Evolutionary conservation across 2,797 vertebrate genomes (phyloP), one percentile per base, ranked within the genome.

Genomic region (Chloroceryle inda): DNA sequence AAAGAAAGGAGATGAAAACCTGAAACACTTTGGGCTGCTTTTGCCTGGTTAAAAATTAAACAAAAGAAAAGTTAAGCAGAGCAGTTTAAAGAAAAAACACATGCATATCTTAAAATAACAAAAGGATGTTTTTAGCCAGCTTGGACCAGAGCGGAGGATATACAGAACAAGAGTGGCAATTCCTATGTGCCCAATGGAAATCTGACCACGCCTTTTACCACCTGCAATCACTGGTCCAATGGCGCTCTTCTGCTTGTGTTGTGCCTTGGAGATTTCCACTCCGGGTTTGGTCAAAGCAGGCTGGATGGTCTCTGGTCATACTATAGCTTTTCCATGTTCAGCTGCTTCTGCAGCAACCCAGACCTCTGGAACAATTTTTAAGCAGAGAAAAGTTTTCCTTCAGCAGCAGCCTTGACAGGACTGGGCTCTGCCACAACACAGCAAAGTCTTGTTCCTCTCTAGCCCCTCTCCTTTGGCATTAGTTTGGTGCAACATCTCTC

Each of bases 371-470:
- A 2, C 22, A 64, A 10, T 16, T 94, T 84, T 73, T 3, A 55
- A 42, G 10, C 23, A 83, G 13, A 8, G 9, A 66, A 89, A 58
- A 0, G 0, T 1, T 1, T 53, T 80, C n/a, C 73, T 67, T 27
- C 14, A 67, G 31, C 14, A 71, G 33, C 23, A 52, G 2, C 6
- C 85, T 61, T 64, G 85, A 31, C 15, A 71, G 61, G 27, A 88
- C 50, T 0, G 11, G 62, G 11, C 26, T 64, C 19, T 72, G 12
- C 22, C 45, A 49, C 33, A 73, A 9, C 24, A 31, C 42, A 80
- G 24, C 9, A 88, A 88, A 18, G 2, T 2, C 33, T 37, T 6
- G 2, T 2, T 50, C 29, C 5, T 49, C 29, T 53, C 58, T 62
- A 71, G 27, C 6, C 37, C 4, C 3, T 23, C 42, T 90, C 38